Conservation (phyloP, 2,797 vertebrate species). For the Peromyscus nudipes region DNA sequence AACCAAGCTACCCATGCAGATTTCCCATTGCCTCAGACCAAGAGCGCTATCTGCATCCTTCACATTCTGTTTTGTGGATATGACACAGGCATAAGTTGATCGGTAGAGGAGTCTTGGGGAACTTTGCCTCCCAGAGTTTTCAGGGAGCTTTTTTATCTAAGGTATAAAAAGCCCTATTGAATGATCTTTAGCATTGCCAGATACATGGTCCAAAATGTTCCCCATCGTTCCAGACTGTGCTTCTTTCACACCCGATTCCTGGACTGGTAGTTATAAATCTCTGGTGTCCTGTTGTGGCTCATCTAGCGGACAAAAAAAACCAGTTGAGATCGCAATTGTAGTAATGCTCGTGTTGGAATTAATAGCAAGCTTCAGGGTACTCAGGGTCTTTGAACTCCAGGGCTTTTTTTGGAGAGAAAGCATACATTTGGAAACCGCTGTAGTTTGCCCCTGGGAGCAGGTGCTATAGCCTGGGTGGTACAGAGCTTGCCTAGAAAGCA, state of each 20-base stretch:
- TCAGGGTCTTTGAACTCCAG: neutral
- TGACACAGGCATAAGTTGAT: neutral
- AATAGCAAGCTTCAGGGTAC: neutral
- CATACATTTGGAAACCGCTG: neutral
- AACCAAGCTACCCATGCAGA: neutral
- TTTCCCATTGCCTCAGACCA: neutral
- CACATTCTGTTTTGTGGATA: neutral
- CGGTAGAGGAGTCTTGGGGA: neutral
- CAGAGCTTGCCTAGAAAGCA: neutral
- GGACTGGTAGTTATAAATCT: neutral
- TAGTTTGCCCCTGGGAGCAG: neutral
- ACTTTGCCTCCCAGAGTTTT: neutral
- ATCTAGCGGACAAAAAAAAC: neutral
- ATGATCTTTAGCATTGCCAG: neutral
- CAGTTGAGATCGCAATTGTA: neutral
- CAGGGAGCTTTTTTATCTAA: conserved; percentile 22
- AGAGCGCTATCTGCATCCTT: neutral
- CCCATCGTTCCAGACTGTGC: neutral
- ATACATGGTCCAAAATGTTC: neutral
- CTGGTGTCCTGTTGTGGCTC: neutral
- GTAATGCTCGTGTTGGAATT: neutral
- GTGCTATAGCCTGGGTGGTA: no score
- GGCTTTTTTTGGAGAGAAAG: neutral
- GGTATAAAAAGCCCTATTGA: neutral
- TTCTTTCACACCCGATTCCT: neutral